Evolutionary conservation across 2,888 invertebrate genomes (phyloP).

Genomic region (Dicyrtoma fusca): DNA sequence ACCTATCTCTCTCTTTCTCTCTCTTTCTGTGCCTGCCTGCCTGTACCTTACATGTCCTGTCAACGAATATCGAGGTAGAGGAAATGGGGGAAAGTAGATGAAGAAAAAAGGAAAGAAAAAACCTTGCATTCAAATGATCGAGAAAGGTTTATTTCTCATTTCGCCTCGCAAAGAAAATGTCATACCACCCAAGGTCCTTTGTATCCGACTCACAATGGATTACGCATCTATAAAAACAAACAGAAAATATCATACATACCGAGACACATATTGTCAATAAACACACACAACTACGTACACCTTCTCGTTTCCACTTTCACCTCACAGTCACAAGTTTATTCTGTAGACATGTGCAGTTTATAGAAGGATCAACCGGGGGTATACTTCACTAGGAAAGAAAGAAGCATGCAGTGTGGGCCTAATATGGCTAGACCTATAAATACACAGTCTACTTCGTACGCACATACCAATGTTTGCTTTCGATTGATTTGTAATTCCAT

Average conservation of each 20-base stretch:
- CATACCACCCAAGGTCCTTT: constrained; percentile 41
- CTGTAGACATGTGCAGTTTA: no score
- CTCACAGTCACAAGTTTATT: no score
- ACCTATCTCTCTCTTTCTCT: no score
- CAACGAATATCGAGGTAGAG: background rate
- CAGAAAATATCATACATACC: background rate
- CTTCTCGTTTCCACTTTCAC: no score
- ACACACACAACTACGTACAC: background rate
- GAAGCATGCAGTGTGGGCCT: no score
- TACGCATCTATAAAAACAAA: constrained; percentile 34
- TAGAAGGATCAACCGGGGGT: no score
- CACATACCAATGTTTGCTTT: constrained; percentile 4
- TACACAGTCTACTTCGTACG: background rate
- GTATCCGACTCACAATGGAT: constrained; percentile 39
- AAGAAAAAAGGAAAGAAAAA: constrained; percentile 6
- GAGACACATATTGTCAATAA: background rate
- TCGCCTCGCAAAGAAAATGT: constrained; percentile 38
- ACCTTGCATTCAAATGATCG: constrained; percentile 39
- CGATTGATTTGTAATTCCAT: constrained; percentile 32
- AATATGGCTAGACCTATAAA: background rate
- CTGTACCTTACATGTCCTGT: no score
- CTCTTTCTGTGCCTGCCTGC: no score
- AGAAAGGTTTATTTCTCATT: constrained; percentile 43
- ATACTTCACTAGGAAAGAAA: no score
- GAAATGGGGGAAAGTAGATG: background rate